Evolutionary conservation across 2,797 vertebrate genomes (phyloP).

Genomic region (Gallinago stenura): DNA sequence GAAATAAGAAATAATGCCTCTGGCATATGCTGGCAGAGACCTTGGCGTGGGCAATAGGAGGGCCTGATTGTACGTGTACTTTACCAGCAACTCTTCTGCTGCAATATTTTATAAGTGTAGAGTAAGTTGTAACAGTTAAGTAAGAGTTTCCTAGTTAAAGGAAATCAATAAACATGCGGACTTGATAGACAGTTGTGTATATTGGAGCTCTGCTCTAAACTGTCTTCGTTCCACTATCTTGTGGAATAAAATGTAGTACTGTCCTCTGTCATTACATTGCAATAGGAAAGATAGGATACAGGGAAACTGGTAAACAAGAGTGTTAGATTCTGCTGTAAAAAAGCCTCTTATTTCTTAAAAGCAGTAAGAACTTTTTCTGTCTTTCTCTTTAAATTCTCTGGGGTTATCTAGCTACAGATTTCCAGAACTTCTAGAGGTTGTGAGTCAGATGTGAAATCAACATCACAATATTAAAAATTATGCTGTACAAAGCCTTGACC

Average conservation of each 20-base stretch:
- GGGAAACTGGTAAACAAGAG: neutral
- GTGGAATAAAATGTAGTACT: neutral
- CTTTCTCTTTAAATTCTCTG: neutral
- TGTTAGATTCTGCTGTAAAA: neutral
- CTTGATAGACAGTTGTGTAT: neutral
- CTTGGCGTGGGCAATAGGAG: neutral
- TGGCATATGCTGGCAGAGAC: neutral
- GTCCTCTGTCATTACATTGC: neutral
- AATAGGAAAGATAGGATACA: neutral
- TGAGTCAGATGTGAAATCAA: neutral
- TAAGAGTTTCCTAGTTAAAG: neutral
- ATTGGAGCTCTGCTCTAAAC: neutral
- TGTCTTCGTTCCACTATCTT: neutral
- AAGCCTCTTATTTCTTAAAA: neutral
- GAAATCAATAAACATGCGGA: neutral
- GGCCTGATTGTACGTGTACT: fast-evolving
- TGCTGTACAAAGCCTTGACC: neutral
- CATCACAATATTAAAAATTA: neutral
- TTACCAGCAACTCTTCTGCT: neutral
- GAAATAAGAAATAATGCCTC: neutral
- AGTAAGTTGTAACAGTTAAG: too few species aligned
- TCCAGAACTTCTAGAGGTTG: neutral
- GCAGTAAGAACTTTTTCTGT: neutral
- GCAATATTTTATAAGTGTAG: neutral
- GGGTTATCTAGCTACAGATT: neutral